Evolutionary conservation across 2,797 vertebrate species (phyloP), one percentile per base, ranked within the genome.

Genomic region (Amblyopsis hoosieri): DNA sequence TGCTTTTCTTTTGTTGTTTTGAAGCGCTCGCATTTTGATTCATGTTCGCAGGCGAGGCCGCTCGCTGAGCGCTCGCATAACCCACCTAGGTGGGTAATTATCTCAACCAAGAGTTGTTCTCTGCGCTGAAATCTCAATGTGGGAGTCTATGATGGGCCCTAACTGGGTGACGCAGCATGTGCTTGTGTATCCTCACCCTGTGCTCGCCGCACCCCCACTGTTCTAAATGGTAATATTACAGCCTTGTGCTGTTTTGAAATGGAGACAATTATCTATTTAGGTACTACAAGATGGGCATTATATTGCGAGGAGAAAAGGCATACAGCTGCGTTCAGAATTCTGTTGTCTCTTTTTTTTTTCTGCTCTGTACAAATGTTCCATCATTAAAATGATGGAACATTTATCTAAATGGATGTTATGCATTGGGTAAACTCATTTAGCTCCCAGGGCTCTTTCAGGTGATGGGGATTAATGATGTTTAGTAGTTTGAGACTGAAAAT

Each of bases 401-500:
- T 90, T 91, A 86, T 90, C 89, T 90, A 91, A 92, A 93, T 91
- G 88, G 89, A 90, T 85, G 81, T 87, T 83, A 82, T 89, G 85
- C 86, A 74, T 90, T 89, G 84, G 79, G 88, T 93, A 91, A 92
- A 92, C 90, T 91, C 88, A 87, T 92, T 91, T 88, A 85, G 91
- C 91, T 91, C 89, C 90, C 49, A 66, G 86, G 88, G 91, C 87
- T 89, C 83, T 88, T 86, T 87, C 87, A 92, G 92, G 90, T 92
- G 91, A 92, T 91, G 87, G 87, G 88, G 90, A 92, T 92, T 92
- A 91, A 92, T 91, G 88, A 91, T 91, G 89, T 93, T 92, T 91
- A 91, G 89, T 86, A 90, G 90, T 92, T 89, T 87, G 90, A 90
- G 83, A 85, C 89, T 75, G 82, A 86, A 91, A 90, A 91, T 91